Conservation (phyloP, 2,888 invertebrate species). For the Sussaba pulchella region DNA sequence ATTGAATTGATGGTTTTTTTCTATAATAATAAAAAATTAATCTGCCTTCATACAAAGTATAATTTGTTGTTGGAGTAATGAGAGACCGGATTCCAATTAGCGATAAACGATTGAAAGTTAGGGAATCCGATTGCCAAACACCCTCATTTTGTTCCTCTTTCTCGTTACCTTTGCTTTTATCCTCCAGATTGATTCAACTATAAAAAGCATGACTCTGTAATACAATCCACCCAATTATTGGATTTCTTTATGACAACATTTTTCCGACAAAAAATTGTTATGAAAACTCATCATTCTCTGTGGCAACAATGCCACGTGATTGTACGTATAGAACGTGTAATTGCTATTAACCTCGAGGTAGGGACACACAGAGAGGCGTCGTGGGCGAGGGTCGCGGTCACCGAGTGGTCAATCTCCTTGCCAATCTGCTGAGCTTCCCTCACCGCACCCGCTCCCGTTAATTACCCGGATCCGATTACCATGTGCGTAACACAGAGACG, state of each 20-base stretch:
- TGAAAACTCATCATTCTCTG: slow-evolving; percentile 2
- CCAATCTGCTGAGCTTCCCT: slow-evolving; percentile 62
- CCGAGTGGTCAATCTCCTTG: slow-evolving; percentile 67
- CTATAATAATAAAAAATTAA: not conserved
- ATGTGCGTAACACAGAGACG: slow-evolving; percentile 67
- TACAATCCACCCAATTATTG: no score
- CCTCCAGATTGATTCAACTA: no score
- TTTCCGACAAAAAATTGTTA: not conserved
- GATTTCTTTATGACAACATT: no score
- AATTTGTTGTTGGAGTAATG: no score
- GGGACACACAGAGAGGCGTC: slow-evolving; percentile 49
- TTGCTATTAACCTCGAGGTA: slow-evolving; percentile 63
- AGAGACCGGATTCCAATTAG: no score
- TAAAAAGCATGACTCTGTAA: no score
- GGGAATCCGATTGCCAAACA: no score
- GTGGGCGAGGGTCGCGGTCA: slow-evolving; percentile 62
- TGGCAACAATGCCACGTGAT: slow-evolving; percentile 47
- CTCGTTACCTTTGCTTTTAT: no score
- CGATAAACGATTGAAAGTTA: no score
- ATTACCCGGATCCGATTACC: slow-evolving; percentile 73
- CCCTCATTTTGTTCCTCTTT: no score
- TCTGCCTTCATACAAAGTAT: no score
- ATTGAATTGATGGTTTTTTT: not conserved
- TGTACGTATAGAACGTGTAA: slow-evolving; percentile 61
- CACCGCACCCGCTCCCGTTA: slow-evolving; percentile 68